Base-by-base conservation (phyloP, 1,140 invertebrate genomes). In the Leptoteleia sp. region DNA sequence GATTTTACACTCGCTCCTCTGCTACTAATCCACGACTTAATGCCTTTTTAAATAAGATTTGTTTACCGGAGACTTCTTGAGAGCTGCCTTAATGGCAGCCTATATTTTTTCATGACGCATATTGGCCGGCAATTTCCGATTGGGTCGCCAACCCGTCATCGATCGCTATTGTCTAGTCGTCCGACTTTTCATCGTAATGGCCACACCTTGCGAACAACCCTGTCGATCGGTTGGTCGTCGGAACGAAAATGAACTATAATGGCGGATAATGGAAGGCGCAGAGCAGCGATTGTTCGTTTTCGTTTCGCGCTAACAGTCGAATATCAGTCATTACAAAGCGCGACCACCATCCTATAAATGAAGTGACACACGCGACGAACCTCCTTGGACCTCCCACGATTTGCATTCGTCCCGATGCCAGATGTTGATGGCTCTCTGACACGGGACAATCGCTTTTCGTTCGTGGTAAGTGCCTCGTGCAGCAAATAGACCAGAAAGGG, bases 111-210 rank as follows among this genome's bases (percentile, higher is more conserved):
- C 45, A 57, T 61, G 52, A 50, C 52, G 55, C 50, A 40, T 35
- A 81, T 82, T 79, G 76, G 86, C 83, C 79, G 83, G 81, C 76
- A 89, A 89, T 89, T 88, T 89, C 86, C 87, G 88, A 88, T 87
- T 85, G 84, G 82, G 83, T 87, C 85, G 70, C 64, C 71, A 72
- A 72, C 75, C 62, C 77, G 62, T 57, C 73, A 83, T 85, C 83
- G 84, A 84, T 87, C 83, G 84, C 62, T 79, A 84, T 87, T 88
- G 84, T 88, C 84, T 87, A 81, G 65, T 72, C 64, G 67, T n/a
- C 22, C 82, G 82, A 84, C 83, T 87, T 86, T 87, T 86, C 83
- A 87, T 84, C 82, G 80, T 81, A 76, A 81, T 81, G 76, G 83
- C 87, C 85, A 85, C 86, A 87, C 87, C 87, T 88, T 86, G 55